A percentile compares a stretch with the other conserved stretches of the same genome.
Evolutionary conservation across 2,113 vertebrate genomes (phyloP).

Genomic region (Heliornis fulica): DNA sequence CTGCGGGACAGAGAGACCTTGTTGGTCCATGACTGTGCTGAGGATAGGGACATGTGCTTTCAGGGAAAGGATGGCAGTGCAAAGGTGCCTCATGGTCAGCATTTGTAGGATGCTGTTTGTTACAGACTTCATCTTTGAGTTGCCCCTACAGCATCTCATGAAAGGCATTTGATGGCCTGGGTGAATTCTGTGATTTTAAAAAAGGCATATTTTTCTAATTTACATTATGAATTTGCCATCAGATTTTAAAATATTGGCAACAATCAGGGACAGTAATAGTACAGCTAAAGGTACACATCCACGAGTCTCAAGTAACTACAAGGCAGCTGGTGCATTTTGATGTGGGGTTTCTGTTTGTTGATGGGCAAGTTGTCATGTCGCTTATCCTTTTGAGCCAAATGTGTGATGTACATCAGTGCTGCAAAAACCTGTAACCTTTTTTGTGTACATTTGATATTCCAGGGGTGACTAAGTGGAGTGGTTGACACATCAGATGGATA

Average conservation of each 20-base stretch:
- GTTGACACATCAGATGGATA: too few species aligned
- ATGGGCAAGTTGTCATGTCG: background rate
- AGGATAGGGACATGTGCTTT: background rate
- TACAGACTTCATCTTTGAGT: background rate
- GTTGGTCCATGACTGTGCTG: background rate
- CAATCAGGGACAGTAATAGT: background rate
- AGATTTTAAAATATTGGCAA: background rate
- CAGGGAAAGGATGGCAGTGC: rapidly evolving
- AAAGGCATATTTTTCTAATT: background rate
- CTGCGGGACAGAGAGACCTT: rapidly evolving
- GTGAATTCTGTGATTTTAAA: background rate
- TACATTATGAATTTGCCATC: background rate
- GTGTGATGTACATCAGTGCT: background rate
- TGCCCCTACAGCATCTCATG: background rate
- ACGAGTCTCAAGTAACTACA: background rate
- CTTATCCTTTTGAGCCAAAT: background rate
- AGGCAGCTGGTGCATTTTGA: background rate
- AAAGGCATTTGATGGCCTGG: rapidly evolving
- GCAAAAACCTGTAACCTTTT: background rate
- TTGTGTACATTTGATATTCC: background rate
- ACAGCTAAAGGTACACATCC: background rate
- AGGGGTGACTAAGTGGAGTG: background rate
- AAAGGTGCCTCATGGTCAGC: background rate
- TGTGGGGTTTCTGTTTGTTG: background rate
- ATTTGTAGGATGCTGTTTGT: background rate